A percentile compares a stretch with the other conserved stretches of the same genome.
Evolutionary conservation across 1,140 invertebrate genomes (phyloP).

Genomic region (Megalopta genalis): DNA sequence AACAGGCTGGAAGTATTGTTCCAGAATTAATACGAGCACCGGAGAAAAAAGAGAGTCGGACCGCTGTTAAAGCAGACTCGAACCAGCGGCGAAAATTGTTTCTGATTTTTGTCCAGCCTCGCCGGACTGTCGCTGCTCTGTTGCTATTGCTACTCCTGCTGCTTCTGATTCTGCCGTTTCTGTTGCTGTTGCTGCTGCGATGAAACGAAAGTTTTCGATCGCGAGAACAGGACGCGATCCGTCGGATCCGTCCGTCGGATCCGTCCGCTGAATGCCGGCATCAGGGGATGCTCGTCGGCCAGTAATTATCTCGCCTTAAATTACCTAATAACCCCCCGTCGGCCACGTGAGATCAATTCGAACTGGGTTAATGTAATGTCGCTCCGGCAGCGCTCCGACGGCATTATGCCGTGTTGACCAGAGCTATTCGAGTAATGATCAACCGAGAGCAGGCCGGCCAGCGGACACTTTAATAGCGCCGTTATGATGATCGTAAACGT

Average conservation of each 20-base stretch:
- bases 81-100: conserved; percentile 23
- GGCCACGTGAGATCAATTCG: conserved; percentile 27
- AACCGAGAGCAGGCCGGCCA: background rate
- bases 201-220: no score
- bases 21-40: conserved; percentile 40
- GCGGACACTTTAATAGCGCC: conserved; percentile 13
- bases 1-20: conserved; percentile 48
- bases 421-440: conserved; percentile 28
- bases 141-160: no score
- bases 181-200: no score
- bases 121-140: no score
- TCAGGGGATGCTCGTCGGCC: background rate
- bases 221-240: no score
- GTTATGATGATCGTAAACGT: conserved; percentile 36
- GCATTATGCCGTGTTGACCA: conserved; percentile 11
- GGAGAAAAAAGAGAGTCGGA: background rate
- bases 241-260: background rate
- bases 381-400: background rate
- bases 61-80: conserved; percentile 8
- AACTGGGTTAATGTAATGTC: conserved; percentile 7
- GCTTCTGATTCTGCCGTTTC: no score
- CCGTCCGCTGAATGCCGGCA: background rate
- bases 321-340: background rate
- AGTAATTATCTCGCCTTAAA: background rate
- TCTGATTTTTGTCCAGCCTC: background rate